phyloP scores from a whole-genome alignment of 2,888 invertebrate genomes.

The Fragum sueziense region DNA sequence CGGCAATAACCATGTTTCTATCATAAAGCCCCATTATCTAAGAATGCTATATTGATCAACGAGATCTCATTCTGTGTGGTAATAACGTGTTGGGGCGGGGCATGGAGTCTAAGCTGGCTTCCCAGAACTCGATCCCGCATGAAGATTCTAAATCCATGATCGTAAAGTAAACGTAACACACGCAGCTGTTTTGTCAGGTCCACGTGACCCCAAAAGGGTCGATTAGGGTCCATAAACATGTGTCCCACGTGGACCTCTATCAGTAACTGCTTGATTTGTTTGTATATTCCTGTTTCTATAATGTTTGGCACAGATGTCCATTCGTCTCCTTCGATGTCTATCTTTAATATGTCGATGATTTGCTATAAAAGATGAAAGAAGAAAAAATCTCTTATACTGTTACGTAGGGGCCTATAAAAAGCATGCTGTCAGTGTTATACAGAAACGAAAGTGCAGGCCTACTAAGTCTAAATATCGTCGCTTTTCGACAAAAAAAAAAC shows the following conservation, averaged over 20 bases:
- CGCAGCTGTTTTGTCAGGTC: background rate
- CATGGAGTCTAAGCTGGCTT: background rate
- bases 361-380: background rate
- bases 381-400: too few relatives aligned
- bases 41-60: background rate
- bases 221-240: background rate
- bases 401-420: too few relatives aligned
- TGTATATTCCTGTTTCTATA: background rate
- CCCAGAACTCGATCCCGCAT: background rate
- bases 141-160: slow-evolving; percentile 7
- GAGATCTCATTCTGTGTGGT: slow-evolving; percentile 8
- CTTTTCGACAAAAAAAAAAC: too few relatives aligned
- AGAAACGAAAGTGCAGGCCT: too few relatives aligned
- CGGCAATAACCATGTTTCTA: too few relatives aligned
- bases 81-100: background rate
- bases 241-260: slow-evolving; percentile 5
- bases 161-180: background rate
- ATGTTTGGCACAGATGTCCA: slow-evolving; percentile 7
- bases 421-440: too few relatives aligned
- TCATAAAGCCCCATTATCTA: too few relatives aligned
- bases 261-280: slow-evolving; percentile 6
- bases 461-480: too few relatives aligned
- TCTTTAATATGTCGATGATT: slow-evolving; percentile 7
- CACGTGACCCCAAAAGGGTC: slow-evolving; percentile 6
- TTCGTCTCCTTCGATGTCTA: slow-evolving; percentile 8